These are phyloP conservation scores for Agrochola litura DNA, from an alignment of 2,888 invertebrate genomes.

Conservation along the genomic window DNA sequence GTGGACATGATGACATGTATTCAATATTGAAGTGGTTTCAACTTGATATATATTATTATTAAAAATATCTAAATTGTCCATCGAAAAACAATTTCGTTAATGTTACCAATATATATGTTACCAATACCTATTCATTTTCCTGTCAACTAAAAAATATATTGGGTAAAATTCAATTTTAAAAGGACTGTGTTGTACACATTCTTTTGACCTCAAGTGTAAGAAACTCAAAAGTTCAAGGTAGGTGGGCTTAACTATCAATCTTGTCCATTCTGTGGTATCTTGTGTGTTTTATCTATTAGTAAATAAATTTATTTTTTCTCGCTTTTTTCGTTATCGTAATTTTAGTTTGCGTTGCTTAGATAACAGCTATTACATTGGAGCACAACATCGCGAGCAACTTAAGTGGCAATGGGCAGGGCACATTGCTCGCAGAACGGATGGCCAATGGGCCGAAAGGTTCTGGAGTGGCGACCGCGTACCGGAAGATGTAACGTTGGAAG, in stretches of 20 bases:
- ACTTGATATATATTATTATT: conserved; percentile 20
- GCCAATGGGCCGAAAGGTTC: no score
- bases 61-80: conserved; percentile 21
- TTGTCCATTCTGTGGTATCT: conserved; percentile 36
- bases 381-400: not conserved
- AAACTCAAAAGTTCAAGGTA: conserved; percentile 58
- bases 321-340: conserved; percentile 14
- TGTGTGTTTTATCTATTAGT: conserved; percentile 39
- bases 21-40: conserved; percentile 19
- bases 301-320: conserved; percentile 44
- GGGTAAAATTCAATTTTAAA: not conserved
- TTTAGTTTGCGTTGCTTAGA: not conserved
- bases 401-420: no score
- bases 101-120: not conserved
- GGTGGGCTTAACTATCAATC: conserved; percentile 48
- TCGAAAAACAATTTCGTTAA: conserved; percentile 44
- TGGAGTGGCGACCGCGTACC: no score
- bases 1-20: conserved; percentile 7
- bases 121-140: conserved; percentile 6
- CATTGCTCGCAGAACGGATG: no score
- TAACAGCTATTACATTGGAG: conserved; percentile 1
- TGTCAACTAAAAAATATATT: conserved; percentile 6
- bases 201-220: conserved; percentile 33
- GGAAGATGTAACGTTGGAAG: no score
- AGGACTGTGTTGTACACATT: not conserved